Evolutionary conservation across 1,140 invertebrate species (phyloP), one percentile per base, ranked within the genome.

Genomic region (Neuroterus valhalla): DNA sequence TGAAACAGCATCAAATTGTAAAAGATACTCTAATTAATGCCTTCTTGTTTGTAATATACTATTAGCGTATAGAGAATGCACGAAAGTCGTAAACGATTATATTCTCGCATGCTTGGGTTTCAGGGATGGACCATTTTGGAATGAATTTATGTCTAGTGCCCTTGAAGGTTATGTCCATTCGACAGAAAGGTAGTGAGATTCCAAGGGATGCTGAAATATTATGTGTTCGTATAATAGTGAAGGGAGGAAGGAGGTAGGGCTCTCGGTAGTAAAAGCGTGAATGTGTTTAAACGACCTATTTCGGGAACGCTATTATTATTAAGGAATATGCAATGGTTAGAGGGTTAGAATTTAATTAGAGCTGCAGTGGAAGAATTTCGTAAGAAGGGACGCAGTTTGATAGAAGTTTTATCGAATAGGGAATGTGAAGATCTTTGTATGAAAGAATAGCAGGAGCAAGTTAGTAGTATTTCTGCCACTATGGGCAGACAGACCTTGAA

Each of bases 311-410:
- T 43, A 70, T 66, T 66, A 71, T 52, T 42, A 46, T 38, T 38
- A 38, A 38, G 31, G 31, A 38, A 38, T 38, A 10, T 38, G 31
- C 31, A 38, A 38, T 38, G 6, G 31, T 38, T 38, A 75, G 72
- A 78, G 69, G 6, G 31, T 38, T 38, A 75, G 72, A 78, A 72
- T 72, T 74, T 78, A 71, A 78, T 78, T 78, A 74, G 68, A 78
- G 76, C 75, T 77, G 75, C 72, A 5, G 10, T 38, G 31, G 1
- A 8, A 8, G 31, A 74, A 78, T 70, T 72, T 69, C 69, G 75
- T 78, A 43, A 50, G n/a, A 48, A 26, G 66, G 72, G 43, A 50
- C 74, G 66, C 69, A 75, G 68, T 38, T 38, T 8, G 31, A 38
- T 10, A 8, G 6, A 38, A 5, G 31, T 38, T 38, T 38, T 10